These are phyloP conservation scores for Guaruba guarouba DNA, from an alignment of 2,113 vertebrate species.

Conservation along the genomic window DNA sequence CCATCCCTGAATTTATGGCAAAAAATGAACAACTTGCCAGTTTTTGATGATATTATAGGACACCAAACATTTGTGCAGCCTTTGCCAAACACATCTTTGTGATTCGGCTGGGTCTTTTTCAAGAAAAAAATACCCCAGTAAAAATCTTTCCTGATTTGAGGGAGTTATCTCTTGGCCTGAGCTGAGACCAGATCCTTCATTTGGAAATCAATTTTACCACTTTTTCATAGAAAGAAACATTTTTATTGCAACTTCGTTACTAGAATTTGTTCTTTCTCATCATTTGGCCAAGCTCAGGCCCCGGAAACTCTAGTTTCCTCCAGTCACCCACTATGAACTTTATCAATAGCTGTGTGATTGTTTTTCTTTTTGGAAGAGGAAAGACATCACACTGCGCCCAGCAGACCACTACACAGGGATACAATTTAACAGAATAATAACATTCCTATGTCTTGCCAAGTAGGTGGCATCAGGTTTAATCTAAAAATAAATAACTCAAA, in stretches of 20 bases:
- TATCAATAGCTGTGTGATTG: not conserved
- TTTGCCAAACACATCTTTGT: not conserved
- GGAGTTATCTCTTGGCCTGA: not conserved
- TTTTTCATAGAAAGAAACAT: not conserved
- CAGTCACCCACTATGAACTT: not conserved
- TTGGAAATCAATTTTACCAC: not conserved
- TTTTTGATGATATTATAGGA: not conserved
- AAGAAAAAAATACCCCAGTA: not conserved
- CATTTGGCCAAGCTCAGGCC: not conserved
- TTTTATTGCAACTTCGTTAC: not conserved
- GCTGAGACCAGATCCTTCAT: not conserved
- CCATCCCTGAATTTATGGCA: not conserved
- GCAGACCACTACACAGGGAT: not conserved
- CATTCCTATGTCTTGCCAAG: not conserved
- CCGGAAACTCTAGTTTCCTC: not conserved
- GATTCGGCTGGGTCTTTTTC: not conserved
- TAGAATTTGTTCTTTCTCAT: not conserved
- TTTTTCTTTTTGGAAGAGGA: not conserved
- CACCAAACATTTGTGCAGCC: not conserved
- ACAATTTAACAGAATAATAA: not conserved
- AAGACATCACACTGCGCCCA: not conserved
- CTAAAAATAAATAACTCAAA: conserved; percentile 12
- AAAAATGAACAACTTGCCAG: not conserved
- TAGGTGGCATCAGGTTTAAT: not conserved
- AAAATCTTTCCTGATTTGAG: not conserved